Conservation (phyloP, 2,113 vertebrate genomes). For the Megaceryle torquata region DNA sequence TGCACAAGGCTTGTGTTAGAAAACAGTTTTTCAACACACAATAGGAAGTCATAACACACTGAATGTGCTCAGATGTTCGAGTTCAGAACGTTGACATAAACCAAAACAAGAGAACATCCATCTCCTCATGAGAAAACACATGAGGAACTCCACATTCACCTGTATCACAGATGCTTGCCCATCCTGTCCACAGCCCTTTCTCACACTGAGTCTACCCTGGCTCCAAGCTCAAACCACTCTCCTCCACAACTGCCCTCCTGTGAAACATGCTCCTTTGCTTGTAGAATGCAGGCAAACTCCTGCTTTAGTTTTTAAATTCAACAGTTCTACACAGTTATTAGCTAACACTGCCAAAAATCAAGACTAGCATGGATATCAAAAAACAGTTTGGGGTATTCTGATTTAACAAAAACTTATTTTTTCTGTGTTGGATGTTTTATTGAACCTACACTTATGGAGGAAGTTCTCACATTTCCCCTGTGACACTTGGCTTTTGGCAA, state of each 20-base stretch:
- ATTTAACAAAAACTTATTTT: not conserved
- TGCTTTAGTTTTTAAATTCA: not conserved
- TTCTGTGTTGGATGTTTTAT: not conserved
- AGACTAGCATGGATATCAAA: not conserved
- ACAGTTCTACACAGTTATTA: not conserved
- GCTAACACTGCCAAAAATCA: not conserved
- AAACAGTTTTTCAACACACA: not conserved
- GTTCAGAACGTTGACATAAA: not conserved
- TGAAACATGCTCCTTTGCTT: not conserved
- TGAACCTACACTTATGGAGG: not conserved
- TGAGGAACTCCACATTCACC: not conserved
- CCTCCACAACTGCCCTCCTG: not conserved
- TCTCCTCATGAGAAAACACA: accelerated
- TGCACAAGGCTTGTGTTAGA: not conserved
- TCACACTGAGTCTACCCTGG: not conserved
- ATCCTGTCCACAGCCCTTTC: not conserved
- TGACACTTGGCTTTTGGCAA: not conserved
- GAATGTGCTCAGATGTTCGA: not conserved
- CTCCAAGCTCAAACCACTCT: not conserved
- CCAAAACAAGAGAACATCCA: not conserved
- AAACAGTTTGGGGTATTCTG: not conserved
- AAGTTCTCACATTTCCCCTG: not conserved
- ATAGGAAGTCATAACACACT: not conserved
- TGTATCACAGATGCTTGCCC: not conserved
- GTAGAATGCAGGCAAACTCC: not conserved